Evolutionary conservation across 2,113 vertebrate species (phyloP).

Genomic region (Mormyrus lacerda): DNA sequence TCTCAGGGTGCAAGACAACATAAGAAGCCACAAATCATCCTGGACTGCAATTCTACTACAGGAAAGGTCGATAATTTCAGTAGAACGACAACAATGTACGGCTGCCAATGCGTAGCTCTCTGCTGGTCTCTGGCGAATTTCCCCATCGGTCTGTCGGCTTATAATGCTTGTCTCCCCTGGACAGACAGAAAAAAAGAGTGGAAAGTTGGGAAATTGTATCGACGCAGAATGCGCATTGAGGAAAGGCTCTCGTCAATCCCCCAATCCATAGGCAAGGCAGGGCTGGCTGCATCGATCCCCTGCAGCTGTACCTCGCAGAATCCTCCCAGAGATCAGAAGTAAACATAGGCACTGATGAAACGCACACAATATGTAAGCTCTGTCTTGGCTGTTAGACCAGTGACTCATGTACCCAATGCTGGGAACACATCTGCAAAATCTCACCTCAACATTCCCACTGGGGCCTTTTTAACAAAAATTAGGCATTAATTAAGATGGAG

Average conservation of each 20-base stretch:
- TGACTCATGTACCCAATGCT: not conserved
- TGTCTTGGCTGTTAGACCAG: not conserved
- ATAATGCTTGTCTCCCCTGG: not conserved
- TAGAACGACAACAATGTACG: not conserved
- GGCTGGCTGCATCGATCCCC: not conserved
- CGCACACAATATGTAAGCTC: not conserved
- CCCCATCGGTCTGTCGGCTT: not conserved
- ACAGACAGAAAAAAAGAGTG: not conserved
- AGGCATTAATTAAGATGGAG: not conserved
- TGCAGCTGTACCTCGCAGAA: not conserved
- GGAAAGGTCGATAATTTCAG: not conserved
- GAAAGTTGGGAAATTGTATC: not conserved
- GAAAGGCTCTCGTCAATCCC: not conserved
- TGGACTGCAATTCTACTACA: not conserved
- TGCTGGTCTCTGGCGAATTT: not conserved
- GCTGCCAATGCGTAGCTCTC: not conserved
- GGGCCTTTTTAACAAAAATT: not conserved
- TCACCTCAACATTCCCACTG: not conserved
- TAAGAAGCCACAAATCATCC: not conserved
- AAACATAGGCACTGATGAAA: not conserved
- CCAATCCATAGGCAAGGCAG: not conserved
- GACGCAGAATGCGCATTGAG: not conserved
- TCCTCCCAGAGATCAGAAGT: not conserved
- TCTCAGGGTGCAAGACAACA: not conserved
- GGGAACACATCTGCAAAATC: not conserved